These are phyloP conservation scores for Lampropteryx suffumata DNA, from an alignment of 2,888 invertebrate genomes.

Conservation along the genomic window DNA sequence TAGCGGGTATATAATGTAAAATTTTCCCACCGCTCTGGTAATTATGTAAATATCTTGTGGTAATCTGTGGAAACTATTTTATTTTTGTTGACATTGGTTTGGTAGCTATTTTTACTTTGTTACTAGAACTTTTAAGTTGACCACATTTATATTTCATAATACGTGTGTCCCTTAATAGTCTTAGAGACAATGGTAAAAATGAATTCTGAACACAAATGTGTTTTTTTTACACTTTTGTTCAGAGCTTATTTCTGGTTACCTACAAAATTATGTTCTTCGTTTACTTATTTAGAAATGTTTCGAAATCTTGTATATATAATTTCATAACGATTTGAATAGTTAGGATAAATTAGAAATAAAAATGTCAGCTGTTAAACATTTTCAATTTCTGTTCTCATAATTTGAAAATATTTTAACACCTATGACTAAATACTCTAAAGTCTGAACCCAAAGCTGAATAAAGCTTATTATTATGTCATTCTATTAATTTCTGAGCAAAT, in stretches of 20 bases:
- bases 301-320: slow-evolving; percentile 14
- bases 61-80: slow-evolving; percentile 17
- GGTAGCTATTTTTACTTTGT: slow-evolving; percentile 29
- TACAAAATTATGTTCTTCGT: slow-evolving; percentile 8
- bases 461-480: too few relatives aligned
- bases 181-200: slow-evolving; percentile 10
- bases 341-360: neutral
- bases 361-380: slow-evolving; percentile 1
- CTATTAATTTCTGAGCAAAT: too few relatives aligned
- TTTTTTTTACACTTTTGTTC: neutral
- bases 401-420: slow-evolving; percentile 13
- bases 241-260: neutral
- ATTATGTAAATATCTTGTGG: slow-evolving; percentile 54
- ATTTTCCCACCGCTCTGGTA: slow-evolving; percentile 71
- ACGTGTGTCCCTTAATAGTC: slow-evolving; percentile 13
- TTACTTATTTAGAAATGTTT: neutral
- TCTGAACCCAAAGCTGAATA: neutral
- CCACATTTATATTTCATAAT: neutral
- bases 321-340: neutral
- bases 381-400: neutral
- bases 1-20: slow-evolving; percentile 64
- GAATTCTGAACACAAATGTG: neutral
- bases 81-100: slow-evolving; percentile 30
- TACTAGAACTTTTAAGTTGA: slow-evolving; percentile 18
- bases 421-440: neutral